Base-by-base conservation (phyloP, 1,140 invertebrate species). In the Cylas formicarius region DNA sequence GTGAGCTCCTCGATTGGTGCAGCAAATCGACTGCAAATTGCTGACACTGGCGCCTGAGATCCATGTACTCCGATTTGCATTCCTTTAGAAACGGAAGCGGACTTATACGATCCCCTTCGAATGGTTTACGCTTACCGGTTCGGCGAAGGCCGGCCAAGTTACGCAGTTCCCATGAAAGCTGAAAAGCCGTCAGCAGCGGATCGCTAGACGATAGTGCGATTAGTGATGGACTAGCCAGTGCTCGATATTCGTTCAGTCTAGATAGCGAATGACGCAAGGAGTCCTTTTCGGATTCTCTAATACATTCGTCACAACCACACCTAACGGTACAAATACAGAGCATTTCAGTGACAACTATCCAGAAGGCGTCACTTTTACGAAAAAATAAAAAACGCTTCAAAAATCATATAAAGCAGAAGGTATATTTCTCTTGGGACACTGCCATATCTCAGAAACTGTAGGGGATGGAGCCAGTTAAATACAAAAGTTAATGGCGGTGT, bases 231-330 rank as follows among this genome's bases (percentile, higher is more conserved):
- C 87, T 92, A 1, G 91, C 84, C 13, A 97, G 66, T 0, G 92
- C 93, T 50, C 81, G 76, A 67, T 95, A 97, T 44, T 92, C 88
- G 60, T 95, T 94, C 9, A 97, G 84, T 26, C 92, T 75, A 0
- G 88, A 88, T 21, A 88, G 72, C 0, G 91, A 96, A 56, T 92
- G 82, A 11, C 88, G 74, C 14, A 96, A 70, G 10, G 86, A 88
- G 61, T 84, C 81, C 40, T 84, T 81, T 26, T 76, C 72, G 1
- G 80, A 80, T 4, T 78, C 68, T 18, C 72, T 70, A 7, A 89
- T 73, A 58, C 88, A 91, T 40, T 84, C 80, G 3, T 82, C 77
- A 57, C 88, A 91, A 3, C 81, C 80, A 57, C 88, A 92, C 46
- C 82, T 84, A 43, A 4, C 60, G 60, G 11, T n/a, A n/a, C 17